These are phyloP conservation scores for Tenodera sinensis DNA, from an alignment of 2,888 invertebrate species.

Conservation along the genomic window DNA sequence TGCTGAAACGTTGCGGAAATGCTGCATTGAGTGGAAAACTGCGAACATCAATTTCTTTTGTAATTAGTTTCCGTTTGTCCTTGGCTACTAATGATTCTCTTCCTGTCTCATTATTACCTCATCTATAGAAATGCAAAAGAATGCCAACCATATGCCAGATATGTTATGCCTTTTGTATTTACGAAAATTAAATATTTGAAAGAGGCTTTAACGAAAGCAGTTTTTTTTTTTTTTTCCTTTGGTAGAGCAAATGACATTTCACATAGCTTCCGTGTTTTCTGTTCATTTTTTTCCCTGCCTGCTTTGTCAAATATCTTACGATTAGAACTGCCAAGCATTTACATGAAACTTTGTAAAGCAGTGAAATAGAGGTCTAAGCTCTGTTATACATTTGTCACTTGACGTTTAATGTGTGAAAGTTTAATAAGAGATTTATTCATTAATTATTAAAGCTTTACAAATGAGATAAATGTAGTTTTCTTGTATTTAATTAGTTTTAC, in stretches of 20 bases:
- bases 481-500: too few species aligned
- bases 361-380: too few species aligned
- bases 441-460: too few species aligned
- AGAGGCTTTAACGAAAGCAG: background rate
- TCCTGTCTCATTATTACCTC: background rate
- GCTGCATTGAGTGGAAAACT: background rate
- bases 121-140: background rate
- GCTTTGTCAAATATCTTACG: too few species aligned
- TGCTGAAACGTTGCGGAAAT: background rate
- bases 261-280: background rate
- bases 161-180: background rate
- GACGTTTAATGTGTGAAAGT: too few species aligned
- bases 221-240: background rate
- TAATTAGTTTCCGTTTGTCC: background rate
- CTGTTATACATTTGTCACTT: too few species aligned
- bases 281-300: too few species aligned
- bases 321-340: too few species aligned
- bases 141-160: background rate
- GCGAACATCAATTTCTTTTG: background rate
- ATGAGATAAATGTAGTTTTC: too few species aligned
- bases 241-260: background rate
- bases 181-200: background rate
- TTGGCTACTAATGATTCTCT: background rate
- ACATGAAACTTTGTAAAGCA: too few species aligned
- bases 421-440: too few species aligned